Evolutionary conservation across 2,797 vertebrate genomes (phyloP).

Genomic region (Typhlichthys eigenmanni): DNA sequence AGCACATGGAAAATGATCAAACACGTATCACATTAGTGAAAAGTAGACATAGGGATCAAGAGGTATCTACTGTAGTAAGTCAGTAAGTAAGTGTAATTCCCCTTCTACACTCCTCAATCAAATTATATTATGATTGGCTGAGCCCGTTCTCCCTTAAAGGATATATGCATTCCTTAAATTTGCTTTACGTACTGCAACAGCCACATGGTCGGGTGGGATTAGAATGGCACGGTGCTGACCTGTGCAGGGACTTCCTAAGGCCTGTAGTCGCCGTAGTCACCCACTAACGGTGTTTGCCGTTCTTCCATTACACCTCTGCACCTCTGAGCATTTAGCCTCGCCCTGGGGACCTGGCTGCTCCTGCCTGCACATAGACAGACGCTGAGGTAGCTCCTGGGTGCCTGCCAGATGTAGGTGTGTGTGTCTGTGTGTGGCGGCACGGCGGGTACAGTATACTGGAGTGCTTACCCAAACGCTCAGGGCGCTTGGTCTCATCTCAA

Average conservation of each 20-base stretch:
- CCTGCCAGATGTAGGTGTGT: slow-evolving; percentile 25
- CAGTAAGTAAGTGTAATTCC: too few species aligned
- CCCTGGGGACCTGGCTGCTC: slow-evolving; percentile 16
- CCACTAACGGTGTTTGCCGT: neutral
- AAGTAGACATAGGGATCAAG: too few species aligned
- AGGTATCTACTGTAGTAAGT: too few species aligned
- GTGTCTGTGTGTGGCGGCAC: slow-evolving; percentile 14
- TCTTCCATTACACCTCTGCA: slow-evolving; percentile 23
- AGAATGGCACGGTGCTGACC: too few species aligned
- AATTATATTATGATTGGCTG: too few species aligned
- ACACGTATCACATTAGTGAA: too few species aligned
- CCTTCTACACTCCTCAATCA: too few species aligned
- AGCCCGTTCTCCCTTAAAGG: too few species aligned
- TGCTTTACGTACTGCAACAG: too few species aligned
- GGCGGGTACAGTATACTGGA: slow-evolving; percentile 26
- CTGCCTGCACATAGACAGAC: slow-evolving; percentile 31
- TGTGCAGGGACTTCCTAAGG: neutral
- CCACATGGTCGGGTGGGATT: too few species aligned
- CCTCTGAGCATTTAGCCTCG: slow-evolving; percentile 16
- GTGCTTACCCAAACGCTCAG: slow-evolving; percentile 43
- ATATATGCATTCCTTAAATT: too few species aligned
- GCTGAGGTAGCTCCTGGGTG: slow-evolving; percentile 19
- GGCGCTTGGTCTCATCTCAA: slow-evolving; percentile 5
- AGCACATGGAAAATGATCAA: slow-evolving; percentile 1
- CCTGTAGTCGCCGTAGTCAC: neutral